Conservation (phyloP, 35 echinoderm and acorn worm species). For the Heliocidaris erythrogramma region DNA sequence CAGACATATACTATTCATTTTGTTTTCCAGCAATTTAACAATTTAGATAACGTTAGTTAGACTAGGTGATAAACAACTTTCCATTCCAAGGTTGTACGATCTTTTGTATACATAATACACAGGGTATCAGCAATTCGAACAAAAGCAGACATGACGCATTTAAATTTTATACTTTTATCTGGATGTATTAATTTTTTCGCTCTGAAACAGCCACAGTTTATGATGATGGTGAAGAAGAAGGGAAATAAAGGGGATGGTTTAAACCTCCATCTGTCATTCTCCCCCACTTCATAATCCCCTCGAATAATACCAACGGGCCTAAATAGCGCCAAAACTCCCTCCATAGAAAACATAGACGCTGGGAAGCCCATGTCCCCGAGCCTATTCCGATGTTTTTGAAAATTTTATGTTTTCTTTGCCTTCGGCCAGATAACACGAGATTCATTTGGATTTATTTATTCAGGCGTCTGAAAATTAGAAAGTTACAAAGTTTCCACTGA, state of each 20-base stretch:
- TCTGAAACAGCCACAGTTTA: neutral
- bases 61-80: neutral
- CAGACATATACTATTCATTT: neutral
- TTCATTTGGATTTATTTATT: conserved; percentile 57
- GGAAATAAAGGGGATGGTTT: conserved; percentile 5
- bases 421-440: conserved; percentile 45
- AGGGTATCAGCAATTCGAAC: neutral
- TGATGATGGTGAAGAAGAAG: neutral
- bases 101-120: neutral
- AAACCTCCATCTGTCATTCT: conserved; percentile 15
- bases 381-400: conserved; percentile 44
- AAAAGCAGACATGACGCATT: neutral
- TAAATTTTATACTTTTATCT: neutral
- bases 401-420: conserved; percentile 55
- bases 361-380: neutral
- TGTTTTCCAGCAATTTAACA: neutral
- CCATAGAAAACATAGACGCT: conserved; percentile 38
- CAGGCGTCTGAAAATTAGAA: conserved; percentile 54
- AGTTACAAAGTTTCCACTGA: conserved; percentile 53
- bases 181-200: conserved; percentile 2
- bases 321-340: conserved; percentile 22
- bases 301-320: conserved; percentile 42
- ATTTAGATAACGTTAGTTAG: neutral
- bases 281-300: conserved; percentile 41
- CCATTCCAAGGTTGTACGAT: neutral